Evolutionary conservation across 2,888 invertebrate genomes (phyloP).

Genomic region (Dorcus parallelipipedus): DNA sequence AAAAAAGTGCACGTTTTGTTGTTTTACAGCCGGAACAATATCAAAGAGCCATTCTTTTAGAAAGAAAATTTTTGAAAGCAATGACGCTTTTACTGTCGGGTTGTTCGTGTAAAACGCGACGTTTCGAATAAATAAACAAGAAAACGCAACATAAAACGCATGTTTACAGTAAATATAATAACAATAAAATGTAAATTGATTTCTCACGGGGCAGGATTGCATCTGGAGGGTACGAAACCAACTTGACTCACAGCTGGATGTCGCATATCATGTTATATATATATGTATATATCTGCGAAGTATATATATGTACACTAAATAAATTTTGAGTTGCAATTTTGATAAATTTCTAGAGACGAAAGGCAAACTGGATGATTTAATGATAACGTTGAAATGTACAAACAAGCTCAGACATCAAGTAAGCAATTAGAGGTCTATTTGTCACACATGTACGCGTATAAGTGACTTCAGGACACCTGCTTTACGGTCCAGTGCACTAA

Average conservation of each 20-base stretch:
- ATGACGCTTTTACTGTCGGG: slow-evolving; percentile 34
- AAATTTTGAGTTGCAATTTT: no score
- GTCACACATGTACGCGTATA: slow-evolving; percentile 39
- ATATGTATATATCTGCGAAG: no score
- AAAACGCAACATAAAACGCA: slow-evolving; percentile 35
- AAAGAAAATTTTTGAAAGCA: slow-evolving; percentile 21
- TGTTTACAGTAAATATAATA: slow-evolving; percentile 48
- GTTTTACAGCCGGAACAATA: no score
- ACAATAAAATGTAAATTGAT: slow-evolving; percentile 49
- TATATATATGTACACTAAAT: no score
- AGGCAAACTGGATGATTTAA: neutral
- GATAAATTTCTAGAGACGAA: no score
- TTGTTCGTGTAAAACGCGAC: slow-evolving; percentile 38
- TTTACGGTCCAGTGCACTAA: slow-evolving; percentile 48
- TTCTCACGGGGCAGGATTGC: slow-evolving; percentile 45
- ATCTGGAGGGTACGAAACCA: slow-evolving; percentile 36
- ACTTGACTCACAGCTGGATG: slow-evolving; percentile 40
- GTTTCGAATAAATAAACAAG: slow-evolving; percentile 33
- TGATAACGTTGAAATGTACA: neutral
- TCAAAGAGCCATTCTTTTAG: no score
- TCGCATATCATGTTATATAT: no score
- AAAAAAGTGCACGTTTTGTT: no score
- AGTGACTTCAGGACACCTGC: slow-evolving; percentile 49
- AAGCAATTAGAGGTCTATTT: slow-evolving; percentile 44
- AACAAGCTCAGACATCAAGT: neutral